Base-by-base conservation (phyloP, 2,797 vertebrate species). In the Steatocranus sp. region DNA sequence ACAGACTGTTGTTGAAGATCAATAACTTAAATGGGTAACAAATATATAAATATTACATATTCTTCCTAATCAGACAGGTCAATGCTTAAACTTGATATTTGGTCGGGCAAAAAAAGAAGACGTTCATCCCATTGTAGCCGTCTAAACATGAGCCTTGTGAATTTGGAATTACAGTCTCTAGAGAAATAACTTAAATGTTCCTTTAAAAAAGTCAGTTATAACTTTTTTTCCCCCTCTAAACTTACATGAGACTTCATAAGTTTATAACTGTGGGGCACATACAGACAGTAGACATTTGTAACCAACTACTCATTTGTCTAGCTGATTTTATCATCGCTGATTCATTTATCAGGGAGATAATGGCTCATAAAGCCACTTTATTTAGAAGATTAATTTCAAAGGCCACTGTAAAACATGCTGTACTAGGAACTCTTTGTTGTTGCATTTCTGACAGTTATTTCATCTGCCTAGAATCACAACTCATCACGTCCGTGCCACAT, bases 61-160 rank as follows among this genome's bases (percentile, higher is more conserved):
- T 61, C 8, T 1, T 30, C 7, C 23, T 11, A 10, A 54, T 20
- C 38, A 8, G 30, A 56, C 20, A 27, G 15, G 7, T 20, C 23
- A 68, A 14, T 5, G 73, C 15, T 34, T 70, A 27, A 11, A 23
- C 50, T 4, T 58, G 5, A 58, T 61, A 61, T 34, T 2, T 34
- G 17, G 9, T n/a, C 0, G 0, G 56, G 10, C 0, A 61, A 61
- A 61, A 34, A 30, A 3, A 1, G 3, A 18, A 32, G 1, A 4
- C 10, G 30, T 30, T 48, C 3, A 12, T 73, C 17, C 0, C 1
- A 30, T 30, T 48, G 2, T 1, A 48, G 68, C 43, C 0, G 17
- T 48, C 6, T 18, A 30, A 43, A 68, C 12, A 41, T 4, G 36
- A 68, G 36, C 56, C 56, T 61, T 1, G 6, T 36, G 32, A 61